Conservation (phyloP, 2,888 invertebrate genomes). For the Atethmia centrago region DNA sequence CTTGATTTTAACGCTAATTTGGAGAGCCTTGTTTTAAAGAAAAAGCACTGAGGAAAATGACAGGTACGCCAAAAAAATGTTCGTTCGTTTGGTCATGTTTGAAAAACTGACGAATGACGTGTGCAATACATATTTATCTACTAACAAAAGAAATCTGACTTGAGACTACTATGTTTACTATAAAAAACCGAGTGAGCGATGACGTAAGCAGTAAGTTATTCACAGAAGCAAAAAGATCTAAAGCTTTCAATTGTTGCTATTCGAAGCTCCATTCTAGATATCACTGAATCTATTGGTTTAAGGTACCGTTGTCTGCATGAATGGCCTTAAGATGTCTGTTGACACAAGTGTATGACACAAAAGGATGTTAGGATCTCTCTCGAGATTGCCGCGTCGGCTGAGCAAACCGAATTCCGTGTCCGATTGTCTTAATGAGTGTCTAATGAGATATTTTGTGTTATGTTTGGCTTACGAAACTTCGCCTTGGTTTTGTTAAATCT, state of each 20-base stretch:
- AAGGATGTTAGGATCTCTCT: constrained; percentile 81
- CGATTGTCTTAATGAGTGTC: constrained; percentile 78
- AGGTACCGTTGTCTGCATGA: constrained; percentile 61
- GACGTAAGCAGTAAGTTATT: constrained; percentile 8
- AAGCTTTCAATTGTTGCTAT: constrained; percentile 36
- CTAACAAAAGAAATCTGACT: not conserved
- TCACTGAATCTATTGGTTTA: constrained; percentile 43
- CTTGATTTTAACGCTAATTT: constrained; percentile 41
- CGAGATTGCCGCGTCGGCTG: constrained; percentile 81
- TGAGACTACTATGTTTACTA: not conserved
- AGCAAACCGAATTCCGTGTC: constrained; percentile 82
- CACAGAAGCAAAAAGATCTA: not conserved
- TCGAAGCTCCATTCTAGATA: constrained; percentile 39
- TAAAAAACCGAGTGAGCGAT: not conserved
- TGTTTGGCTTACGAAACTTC: constrained; percentile 73
- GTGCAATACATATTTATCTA: not conserved
- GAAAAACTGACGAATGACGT: constrained; percentile 13
- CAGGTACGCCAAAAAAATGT: not conserved
- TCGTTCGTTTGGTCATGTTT: not conserved
- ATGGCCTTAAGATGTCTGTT: constrained; percentile 75
- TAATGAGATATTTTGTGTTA: constrained; percentile 79
- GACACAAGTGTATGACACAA: constrained; percentile 82
- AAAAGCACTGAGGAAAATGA: not conserved
- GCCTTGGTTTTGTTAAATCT: constrained; percentile 63
- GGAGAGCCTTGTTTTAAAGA: constrained; percentile 3